Evolutionary conservation across 2,888 invertebrate species (phyloP), one percentile per base, ranked within the genome.

Genomic region (Deroplatys truncata): DNA sequence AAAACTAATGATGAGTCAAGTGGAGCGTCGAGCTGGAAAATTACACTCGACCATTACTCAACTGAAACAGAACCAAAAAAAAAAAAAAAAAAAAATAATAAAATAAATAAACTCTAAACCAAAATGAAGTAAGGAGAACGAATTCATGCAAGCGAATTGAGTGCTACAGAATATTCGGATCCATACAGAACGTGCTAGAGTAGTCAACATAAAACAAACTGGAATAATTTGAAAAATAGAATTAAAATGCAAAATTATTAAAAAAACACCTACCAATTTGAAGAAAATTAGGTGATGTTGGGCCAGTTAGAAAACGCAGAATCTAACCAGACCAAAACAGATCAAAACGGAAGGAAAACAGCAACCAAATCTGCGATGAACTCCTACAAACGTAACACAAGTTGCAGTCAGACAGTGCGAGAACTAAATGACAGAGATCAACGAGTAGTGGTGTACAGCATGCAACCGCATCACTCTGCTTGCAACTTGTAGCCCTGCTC

Each of bases 331-430:
- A 91, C 90, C 91, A 90, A 91, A 91, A 92, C 91, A 91, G 92
- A 92, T 91, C 90, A 91, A 92, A 92, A 91, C 90, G 91, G 92
- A 91, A 91, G 90, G 86, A 94, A 94, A 94, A 94, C 94, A 94
- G 94, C 94, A 92, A 92, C 92, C 92, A 92, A 93, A 93, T 92
- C 92, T 92, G 92, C 92, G 92, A 92, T 92, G 92, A 92, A 92
- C 92, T 92, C 94, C 94, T 94, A 94, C 94, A 94, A 95, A 95
- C 94, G 94, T 94, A 95, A 95, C 94, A 95, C 95, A 95, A 95
- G 94, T 95, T 94, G 94, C 94, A 94, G 94, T 94, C 94, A 94
- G 94, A 94, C 94, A 94, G 95, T 95, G 94, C 95, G 94, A 94
- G 94, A 95, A 95, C 95, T 95, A 95, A 95, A 95, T 95, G 95